Conservation (phyloP, 2,888 invertebrate genomes). For the Acleris emargana region DNA sequence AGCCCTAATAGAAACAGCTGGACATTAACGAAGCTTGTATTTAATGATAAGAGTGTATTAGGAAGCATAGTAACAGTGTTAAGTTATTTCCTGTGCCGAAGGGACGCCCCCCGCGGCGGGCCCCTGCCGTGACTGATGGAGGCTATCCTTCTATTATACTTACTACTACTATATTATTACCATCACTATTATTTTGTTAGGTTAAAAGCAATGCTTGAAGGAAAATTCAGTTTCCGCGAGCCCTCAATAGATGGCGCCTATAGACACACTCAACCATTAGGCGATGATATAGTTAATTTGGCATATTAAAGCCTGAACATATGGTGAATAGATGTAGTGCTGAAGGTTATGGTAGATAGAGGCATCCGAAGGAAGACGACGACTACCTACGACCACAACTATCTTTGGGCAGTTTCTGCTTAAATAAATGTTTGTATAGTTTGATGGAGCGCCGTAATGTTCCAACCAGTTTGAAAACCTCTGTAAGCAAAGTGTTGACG, state of each 20-base stretch:
- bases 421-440: too few relatives aligned
- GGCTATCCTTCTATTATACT: constrained; percentile 66
- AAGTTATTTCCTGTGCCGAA: constrained; percentile 59
- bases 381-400: too few relatives aligned
- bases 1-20: constrained; percentile 33
- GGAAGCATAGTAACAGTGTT: constrained; percentile 63
- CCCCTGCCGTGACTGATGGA: constrained; percentile 58
- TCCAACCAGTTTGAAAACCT: too few relatives aligned
- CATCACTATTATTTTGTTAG: constrained; percentile 9
- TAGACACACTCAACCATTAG: constrained; percentile 9
- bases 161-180: constrained; percentile 36
- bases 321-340: too few relatives aligned
- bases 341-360: too few relatives aligned
- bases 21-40: constrained; percentile 42
- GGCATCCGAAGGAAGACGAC: too few relatives aligned
- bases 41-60: constrained; percentile 44
- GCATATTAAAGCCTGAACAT: too few relatives aligned
- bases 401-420: too few relatives aligned
- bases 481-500: too few relatives aligned
- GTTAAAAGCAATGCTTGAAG: constrained; percentile 5
- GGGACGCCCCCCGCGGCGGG: constrained; percentile 55
- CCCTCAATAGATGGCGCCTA: constrained; percentile 47
- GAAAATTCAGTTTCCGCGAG: background rate
- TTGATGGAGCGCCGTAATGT: too few relatives aligned
- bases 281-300: too few relatives aligned